Evolutionary conservation across 2,113 vertebrate genomes (phyloP).

Genomic region (Melospiza melodia): DNA sequence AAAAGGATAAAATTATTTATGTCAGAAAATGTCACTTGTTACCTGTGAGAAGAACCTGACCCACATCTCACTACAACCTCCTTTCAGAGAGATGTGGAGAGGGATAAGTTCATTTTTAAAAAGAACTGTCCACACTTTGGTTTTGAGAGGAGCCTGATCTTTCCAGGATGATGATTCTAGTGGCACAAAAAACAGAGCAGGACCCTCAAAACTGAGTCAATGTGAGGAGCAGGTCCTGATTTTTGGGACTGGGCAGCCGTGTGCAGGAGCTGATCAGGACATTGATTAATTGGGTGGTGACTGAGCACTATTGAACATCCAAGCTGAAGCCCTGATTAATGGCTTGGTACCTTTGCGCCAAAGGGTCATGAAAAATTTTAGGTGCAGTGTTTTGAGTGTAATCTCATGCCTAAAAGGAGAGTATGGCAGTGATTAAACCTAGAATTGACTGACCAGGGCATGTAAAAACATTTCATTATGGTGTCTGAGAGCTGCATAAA

Average conservation of each 20-base stretch:
- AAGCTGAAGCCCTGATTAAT: background rate
- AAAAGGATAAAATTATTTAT: background rate
- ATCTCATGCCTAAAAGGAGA: background rate
- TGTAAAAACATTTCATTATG: background rate
- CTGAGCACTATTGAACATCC: background rate
- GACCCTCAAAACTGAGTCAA: background rate
- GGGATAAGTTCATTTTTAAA: background rate
- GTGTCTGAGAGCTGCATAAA: background rate
- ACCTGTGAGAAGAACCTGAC: background rate
- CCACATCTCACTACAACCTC: background rate
- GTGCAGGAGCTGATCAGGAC: background rate
- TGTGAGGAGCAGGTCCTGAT: background rate
- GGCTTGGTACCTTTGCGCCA: background rate
- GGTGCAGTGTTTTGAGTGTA: background rate
- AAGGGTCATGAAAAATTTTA: background rate
- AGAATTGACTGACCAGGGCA: background rate
- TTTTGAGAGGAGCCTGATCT: background rate
- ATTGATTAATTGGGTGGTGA: background rate
- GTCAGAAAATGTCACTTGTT: background rate
- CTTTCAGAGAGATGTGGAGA: background rate
- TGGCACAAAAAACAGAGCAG: background rate
- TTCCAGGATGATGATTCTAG: background rate
- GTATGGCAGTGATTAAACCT: background rate
- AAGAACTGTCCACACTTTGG: background rate
- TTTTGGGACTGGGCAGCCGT: background rate